Base-by-base conservation (phyloP, 2,797 vertebrate species). In the Manis crassicaudata region DNA sequence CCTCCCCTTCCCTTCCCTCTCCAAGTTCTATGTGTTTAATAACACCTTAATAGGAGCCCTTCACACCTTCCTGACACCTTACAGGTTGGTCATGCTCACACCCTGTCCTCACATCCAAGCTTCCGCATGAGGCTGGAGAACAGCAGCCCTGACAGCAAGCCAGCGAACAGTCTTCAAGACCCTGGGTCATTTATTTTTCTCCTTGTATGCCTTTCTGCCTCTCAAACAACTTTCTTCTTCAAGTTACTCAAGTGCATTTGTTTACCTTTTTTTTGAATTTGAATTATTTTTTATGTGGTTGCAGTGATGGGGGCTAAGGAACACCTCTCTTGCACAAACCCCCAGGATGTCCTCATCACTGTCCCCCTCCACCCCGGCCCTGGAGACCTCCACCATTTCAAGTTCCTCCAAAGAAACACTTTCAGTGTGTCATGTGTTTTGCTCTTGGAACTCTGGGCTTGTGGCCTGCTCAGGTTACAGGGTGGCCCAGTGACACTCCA, bases 371-470 rank as follows among this genome's bases (percentile, higher is more conserved):
- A 16, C 17, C 25, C 7, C 25, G 5, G 0, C 65, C 43, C 37
- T 2, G 32, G 88, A 37, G 65, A 6, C 56, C 14, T 23, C 16
- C 8, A 14, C 67, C 1, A 3, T 12, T 8, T 13, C 9, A 32
- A 1, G 1, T 17, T 6, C 65, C 16, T 25, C 25, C 17, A 10
- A 5, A 35, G 72, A 60, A 17, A n/a, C 2, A 3, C 14, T 54
- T 52, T 13, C 6, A 0, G 35, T 70, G 10, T 21, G 35, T 14
- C 21, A 21, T 3, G 0, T 2, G n/a, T 29, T 29, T 40, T 32
- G 54, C 35, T 3, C 1, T 7, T 6, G 3, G 35, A 63, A 23
- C 32, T n/a, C 63, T 2, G 35, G 37, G 68, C 32, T 7, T 0
- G 0, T 6, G 23, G 21, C 50, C 52, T n/a, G 27, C 9, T 62